Base-by-base conservation (phyloP, 2,797 vertebrate species). In the Antrozous pallidus region DNA sequence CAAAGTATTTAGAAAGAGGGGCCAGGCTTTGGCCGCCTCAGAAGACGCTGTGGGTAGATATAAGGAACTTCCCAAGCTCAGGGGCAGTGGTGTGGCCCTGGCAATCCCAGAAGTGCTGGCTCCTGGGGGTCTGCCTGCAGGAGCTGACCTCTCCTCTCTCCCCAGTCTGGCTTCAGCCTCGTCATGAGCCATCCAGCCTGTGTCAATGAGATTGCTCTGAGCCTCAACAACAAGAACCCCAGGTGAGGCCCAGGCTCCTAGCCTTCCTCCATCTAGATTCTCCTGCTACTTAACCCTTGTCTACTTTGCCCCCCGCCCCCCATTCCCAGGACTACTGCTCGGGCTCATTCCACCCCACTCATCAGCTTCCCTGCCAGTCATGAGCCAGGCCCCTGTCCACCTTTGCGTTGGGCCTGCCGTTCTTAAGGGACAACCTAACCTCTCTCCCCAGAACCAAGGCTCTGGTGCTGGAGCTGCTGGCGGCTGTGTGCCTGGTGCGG, bases 141-240 rank as follows among this genome's bases (percentile, higher is more conserved):
- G 70, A 47, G 20, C 69, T 95, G 31, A 96, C 63, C 26, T 85
- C 58, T 75, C 13, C 56, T 97, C 38, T 58, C 14, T 42, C 26
- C 63, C 56, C 95, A 99, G 99, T 99, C 99, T 12, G 99, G 99
- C 63, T 99, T 99, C 97, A 99, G 98, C 98, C 98, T 99, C 94
- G 99, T 99, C 97, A 99, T 99, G 99, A 98, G 98, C 92, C 99
- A 99, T 91, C 98, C 99, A 0, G 98, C 98, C 94, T 99, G 99
- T 4, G 99, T 99, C 96, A 99, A 99, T 0, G 99, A 99, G 98
- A 99, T 99, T 97, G 99, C 99, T 0, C 98, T 99, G 79, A 99
- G 99, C 97, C 99, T 99, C 95, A 99, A 99, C 97, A 99, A 99
- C 97, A 99, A 98, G 93, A 99, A 97, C 24, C 98, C 99, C 42